Base-by-base conservation (phyloP, 1,140 invertebrate genomes). In the Bombus confusus region DNA sequence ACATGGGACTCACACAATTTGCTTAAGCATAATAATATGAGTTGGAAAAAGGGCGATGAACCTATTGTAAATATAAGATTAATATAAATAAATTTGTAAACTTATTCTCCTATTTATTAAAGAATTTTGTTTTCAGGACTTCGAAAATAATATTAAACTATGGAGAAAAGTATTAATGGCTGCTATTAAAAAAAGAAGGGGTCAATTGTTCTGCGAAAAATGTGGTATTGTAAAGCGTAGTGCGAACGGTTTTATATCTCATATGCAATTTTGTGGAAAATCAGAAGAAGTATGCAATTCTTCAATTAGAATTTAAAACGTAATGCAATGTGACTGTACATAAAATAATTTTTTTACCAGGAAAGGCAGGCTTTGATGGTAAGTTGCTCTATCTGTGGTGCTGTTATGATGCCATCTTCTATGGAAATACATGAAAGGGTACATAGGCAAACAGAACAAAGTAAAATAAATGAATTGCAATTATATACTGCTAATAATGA, bases 261-360 rank as follows among this genome's bases (percentile, higher is more conserved):
- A 97, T 92, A 93, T 96, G 43, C 92, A 95, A 43, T 95, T 96
- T 83, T 97, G 97, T 91, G 95, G 96, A 43, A 97, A 96, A 93
- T 92, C 95, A 8, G 95, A 95, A 37, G 94, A 96, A 92, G 96
- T 96, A 92, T 89, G 85, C 15, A 76, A 68, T 68, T 47, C 3
- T 80, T 39, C 10, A 9, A 28, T 57, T 9, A 5, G 25, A 71
- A 34, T 71, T 39, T 62, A 4, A 62, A 59, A 57, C 22, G 0
- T 10, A 39, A 31, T 52, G 1, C 41, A 52, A 75, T 39, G 52
- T 43, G 57, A 72, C 28, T 18, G 13, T 73, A 39, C 10, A 10
- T 68, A 25, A 9, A 68, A 68, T 73, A 76, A 69, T 68, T 31
- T 34, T 69, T 18, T 87, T 89, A 69, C 41, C 86, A 96, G 95